Evolutionary conservation across 53 echinoderm and acorn worm genomes (phyloP), one percentile per base, ranked within the genome.

Genomic region (Zoroaster sp.): DNA sequence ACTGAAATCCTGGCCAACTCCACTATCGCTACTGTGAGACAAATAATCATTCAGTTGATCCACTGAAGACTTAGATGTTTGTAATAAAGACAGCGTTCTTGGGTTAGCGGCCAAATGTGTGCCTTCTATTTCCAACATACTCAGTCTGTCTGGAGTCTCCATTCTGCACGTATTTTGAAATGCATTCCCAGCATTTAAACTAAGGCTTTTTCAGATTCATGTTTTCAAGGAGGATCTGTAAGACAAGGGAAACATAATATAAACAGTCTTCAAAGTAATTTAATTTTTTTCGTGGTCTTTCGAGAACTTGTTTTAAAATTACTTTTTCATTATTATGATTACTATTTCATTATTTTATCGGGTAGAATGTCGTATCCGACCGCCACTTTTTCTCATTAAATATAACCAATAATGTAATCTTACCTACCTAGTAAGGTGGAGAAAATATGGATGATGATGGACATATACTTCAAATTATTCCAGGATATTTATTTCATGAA

Each of bases 21-120:
- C 80, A 42, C 89, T 78, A 54, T 89, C 80, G 38, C 72, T 79
- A 38, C 89, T 88, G 11, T 37, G 66, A 37, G 88, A 76, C n/a
- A 44, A 49, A 31, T 49, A 59, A 18, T 78, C 80, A 35, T 5
- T 43, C 25, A 42, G 20, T 70, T 21, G 69, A 34, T 85, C 71
- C 9, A 49, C 15, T 70, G 49, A 15, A 40, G 35, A 35, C 49
- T 42, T 81, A 10, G 67, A 55, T 5, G 39, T 35, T 42, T 55
- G 81, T 41, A 81, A 66, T 81, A 66, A 66, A 11, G 81, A 81
- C 25, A 81, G 17, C n/a, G 81, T 66, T 42, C 67, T 40, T 15
- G 68, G 45, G 6, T 66, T 59, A 23, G 31, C 41, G 42, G 81
- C 81, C 66, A 81, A 81, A 42, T 45, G 81, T 17, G 67, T 40